Base-by-base conservation (phyloP, 2,113 vertebrate genomes). In the Ciconia stormi region DNA sequence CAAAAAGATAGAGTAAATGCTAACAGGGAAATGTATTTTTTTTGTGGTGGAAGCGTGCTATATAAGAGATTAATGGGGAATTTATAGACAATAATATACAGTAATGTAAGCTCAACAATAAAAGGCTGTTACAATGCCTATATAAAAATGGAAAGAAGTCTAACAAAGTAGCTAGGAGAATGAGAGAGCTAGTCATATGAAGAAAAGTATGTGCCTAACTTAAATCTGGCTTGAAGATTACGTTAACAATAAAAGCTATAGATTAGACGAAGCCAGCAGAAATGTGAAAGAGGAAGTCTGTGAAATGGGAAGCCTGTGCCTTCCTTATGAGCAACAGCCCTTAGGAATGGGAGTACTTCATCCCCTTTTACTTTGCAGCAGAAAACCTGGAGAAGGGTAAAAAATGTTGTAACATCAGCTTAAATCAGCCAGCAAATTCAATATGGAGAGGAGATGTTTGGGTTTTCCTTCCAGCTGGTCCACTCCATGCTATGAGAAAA, bases 1-100 rank as follows among this genome's bases (percentile, higher is more conserved):
- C 23, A 93, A 55, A 72, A 46, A 80, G 66, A 56, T 10, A 16
- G 58, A 87, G 27, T 49, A 83, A 52, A 53, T 67, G 22, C n/a
- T 49, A 93, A 55, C 62, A 90, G 25, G 32, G 8, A 91, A 94
- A 92, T 58, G 11, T 76, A 11, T 52, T 84, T 55, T 55, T 55
- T 74, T 71, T 89, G 46, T 77, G 47, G 32, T 87, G 73, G 32
- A 80, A 76, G 82, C 22, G 49, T 93, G 30, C 40, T 82, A 38
- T 84, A 65, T 80, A 87, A 86, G 11, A 96, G 82, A 94, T 82
- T 84, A 82, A 95, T 82, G 52, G 40, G 42, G 38, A 95, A 95
- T 81, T 92, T 95, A 74, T 72, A 93, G 58, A 78, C 56, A 94
- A 91, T 96, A 92, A 95, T 93, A 85, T 84, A 74, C 25, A 66